Percentiles rank a stretch among this genome's conserved stretches.
Conservation (phyloP, 1,140 invertebrate genomes). For the Solenopsis invicta region DNA sequence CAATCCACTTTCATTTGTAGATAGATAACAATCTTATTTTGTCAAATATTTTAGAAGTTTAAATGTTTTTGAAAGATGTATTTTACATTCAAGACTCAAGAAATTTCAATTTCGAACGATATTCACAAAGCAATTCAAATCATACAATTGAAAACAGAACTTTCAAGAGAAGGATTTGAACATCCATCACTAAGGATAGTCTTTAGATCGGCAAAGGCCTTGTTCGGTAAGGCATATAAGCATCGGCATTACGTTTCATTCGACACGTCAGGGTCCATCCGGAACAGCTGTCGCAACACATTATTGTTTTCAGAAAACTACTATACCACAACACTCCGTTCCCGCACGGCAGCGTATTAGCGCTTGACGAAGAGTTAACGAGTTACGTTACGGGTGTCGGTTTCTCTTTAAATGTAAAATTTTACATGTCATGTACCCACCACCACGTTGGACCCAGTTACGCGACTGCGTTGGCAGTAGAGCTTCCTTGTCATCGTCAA, state of each 20-base stretch:
- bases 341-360: slow-evolving; percentile 52
- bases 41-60: background rate
- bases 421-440: slow-evolving; percentile 78
- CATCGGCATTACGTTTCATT: slow-evolving; percentile 2
- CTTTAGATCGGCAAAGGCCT: background rate
- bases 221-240: background rate
- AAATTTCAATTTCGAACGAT: background rate
- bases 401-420: slow-evolving; percentile 66
- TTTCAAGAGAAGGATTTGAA: background rate
- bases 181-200: background rate
- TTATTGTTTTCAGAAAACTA: slow-evolving; percentile 16
- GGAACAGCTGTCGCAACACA: slow-evolving; percentile 41
- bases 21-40: background rate
- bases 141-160: background rate
- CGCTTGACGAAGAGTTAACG: slow-evolving; percentile 66
- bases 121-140: background rate
- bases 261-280: slow-evolving; percentile 30
- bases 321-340: slow-evolving; percentile 23
- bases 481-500: slow-evolving; percentile 25
- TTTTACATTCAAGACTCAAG: background rate
- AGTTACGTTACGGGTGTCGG: slow-evolving; percentile 69
- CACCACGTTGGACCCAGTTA: slow-evolving; percentile 79
- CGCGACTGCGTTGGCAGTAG: slow-evolving; percentile 65
- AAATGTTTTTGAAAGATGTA: background rate
- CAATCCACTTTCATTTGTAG: background rate